These are phyloP conservation scores for Caenorhabditis becei DNA, from an alignment of 2,888 invertebrate genomes.

Conservation along the genomic window DNA sequence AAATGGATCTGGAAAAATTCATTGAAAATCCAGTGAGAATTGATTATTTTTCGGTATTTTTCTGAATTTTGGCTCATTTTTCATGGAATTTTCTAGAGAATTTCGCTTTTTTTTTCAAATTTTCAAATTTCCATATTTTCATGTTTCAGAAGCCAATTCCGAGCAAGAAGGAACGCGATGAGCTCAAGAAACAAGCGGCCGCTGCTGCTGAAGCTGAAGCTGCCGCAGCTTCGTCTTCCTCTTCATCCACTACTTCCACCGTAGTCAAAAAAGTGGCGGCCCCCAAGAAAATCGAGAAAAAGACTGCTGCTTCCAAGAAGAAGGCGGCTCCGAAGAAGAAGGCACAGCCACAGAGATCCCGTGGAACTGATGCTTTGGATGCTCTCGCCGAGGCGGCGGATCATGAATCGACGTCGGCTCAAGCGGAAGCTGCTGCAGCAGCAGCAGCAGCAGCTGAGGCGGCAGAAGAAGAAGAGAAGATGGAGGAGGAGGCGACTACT, in stretches of 20 bases:
- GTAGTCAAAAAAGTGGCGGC: slow-evolving; percentile 18
- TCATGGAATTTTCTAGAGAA: too few relatives aligned
- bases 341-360: neutral
- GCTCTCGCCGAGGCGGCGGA: slow-evolving; percentile 3
- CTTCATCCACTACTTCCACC: too few relatives aligned
- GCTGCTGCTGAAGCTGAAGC: slow-evolving; percentile 22
- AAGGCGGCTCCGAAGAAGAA: slow-evolving; percentile 15
- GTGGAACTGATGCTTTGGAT: slow-evolving; percentile 19
- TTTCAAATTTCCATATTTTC: neutral
- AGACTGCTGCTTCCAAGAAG: slow-evolving; percentile 10
- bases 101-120: too few relatives aligned
- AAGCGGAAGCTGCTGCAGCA: neutral
- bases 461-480: neutral
- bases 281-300: slow-evolving; percentile 30
- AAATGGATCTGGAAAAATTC: too few relatives aligned
- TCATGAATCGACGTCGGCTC: neutral
- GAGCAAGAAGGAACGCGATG: slow-evolving; percentile 42
- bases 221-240: neutral
- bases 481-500: slow-evolving; percentile 41
- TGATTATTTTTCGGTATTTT: too few relatives aligned
- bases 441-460: neutral
- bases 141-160: slow-evolving; percentile 16
- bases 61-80: too few relatives aligned
- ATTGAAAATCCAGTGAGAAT: too few relatives aligned
- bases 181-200: slow-evolving; percentile 18